phyloP scores from a whole-genome alignment of 92 coral and sea anemone species.

The Parazoanthus atlanticus region DNA sequence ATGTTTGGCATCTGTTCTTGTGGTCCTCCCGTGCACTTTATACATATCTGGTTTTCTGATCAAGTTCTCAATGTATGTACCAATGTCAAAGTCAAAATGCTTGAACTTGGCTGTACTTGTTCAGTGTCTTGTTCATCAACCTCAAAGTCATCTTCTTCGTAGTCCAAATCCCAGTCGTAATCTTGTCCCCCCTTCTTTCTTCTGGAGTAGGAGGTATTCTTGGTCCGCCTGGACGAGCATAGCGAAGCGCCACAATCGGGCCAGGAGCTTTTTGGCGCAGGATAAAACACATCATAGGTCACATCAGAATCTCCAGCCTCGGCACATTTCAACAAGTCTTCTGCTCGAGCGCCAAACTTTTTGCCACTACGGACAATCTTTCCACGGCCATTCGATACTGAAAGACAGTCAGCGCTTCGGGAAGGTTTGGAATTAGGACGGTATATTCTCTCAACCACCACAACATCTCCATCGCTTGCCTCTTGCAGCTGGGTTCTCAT shows the following conservation, averaged over 20 bases:
- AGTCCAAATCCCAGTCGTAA: slow-evolving; percentile 1
- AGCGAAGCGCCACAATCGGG: not conserved
- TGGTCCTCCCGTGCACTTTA: not conserved
- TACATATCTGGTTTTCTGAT: not conserved
- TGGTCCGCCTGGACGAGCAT: not conserved
- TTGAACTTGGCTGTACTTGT: not conserved
- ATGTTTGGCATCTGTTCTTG: not conserved
- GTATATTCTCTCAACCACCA: slow-evolving; percentile 20
- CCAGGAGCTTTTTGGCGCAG: slow-evolving; percentile 13
- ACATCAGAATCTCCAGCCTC: slow-evolving; percentile 6
- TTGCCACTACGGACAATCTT: slow-evolving; percentile 16
- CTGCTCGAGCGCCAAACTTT: slow-evolving; percentile 19
- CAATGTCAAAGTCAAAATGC: slow-evolving; percentile 39
- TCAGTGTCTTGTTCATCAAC: not conserved
- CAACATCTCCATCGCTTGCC: not conserved
- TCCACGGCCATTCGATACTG: slow-evolving; percentile 12
- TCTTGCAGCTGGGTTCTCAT: not conserved
- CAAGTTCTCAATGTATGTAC: slow-evolving; percentile 43
- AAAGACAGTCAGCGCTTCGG: slow-evolving; percentile 9
- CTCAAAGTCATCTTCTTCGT: slow-evolving; percentile 20
- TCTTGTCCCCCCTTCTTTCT: not conserved
- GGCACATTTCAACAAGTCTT: slow-evolving; percentile 4
- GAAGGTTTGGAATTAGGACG: slow-evolving; percentile 5
- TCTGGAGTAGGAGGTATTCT: slow-evolving; percentile 8
- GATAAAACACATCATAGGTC: slow-evolving; percentile 7